Conservation (phyloP, 2,797 vertebrate genomes). For the Cygnus olor region DNA sequence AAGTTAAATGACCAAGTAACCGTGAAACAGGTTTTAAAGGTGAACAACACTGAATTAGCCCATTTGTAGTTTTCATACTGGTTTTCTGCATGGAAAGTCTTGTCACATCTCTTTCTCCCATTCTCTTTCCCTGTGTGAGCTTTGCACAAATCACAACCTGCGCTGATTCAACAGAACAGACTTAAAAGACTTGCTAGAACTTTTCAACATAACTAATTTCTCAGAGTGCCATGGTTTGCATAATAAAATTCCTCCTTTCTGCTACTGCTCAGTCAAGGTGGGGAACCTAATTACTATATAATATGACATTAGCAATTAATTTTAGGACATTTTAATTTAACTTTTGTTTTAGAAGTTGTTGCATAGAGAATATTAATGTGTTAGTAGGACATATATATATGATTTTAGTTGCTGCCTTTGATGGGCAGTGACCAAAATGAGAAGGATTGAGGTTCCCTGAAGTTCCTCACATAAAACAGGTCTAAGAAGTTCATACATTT, state of each 20-base stretch:
- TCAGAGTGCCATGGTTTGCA: not conserved
- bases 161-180: not conserved
- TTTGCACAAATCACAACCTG: not conserved
- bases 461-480: not conserved
- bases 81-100: not conserved
- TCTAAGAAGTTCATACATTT: not conserved
- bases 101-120: not conserved
- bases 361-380: not conserved
- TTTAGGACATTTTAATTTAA: not conserved
- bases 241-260: not conserved
- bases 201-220: not conserved
- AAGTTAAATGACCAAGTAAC: slow-evolving; percentile 91
- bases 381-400: not conserved
- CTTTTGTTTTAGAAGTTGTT: not conserved
- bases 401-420: not conserved
- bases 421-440: not conserved
- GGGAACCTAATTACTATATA: not conserved
- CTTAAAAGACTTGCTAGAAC: not conserved
- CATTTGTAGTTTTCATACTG: not conserved
- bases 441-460: not conserved
- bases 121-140: not conserved
- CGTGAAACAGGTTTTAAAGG: slow-evolving; percentile 91
- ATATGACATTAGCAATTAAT: not conserved
- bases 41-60: slow-evolving; percentile 58
- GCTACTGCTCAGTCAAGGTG: not conserved